Percentiles rank a stretch among this genome's conserved stretches.
These are phyloP conservation scores for Keiferia lycopersicella DNA, from an alignment of 2,888 invertebrate genomes.

Conservation along the genomic window DNA sequence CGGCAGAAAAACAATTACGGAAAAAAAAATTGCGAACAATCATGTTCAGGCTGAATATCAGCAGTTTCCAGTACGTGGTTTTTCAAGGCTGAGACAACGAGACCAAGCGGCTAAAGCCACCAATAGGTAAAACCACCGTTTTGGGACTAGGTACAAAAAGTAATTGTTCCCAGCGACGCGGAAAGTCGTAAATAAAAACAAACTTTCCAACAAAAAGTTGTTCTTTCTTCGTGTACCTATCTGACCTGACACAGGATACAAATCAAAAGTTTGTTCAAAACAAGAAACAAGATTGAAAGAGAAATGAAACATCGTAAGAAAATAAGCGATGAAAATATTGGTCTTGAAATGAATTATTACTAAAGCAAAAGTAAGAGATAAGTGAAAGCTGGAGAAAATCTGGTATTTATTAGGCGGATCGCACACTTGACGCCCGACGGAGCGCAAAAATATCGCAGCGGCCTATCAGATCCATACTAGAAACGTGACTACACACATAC, in stretches of 20 bases:
- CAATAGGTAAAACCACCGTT: not conserved
- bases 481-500: no score
- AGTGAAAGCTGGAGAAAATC: no score
- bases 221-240: not conserved
- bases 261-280: conserved; percentile 24
- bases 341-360: conserved; percentile 4
- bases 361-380: not conserved
- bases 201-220: conserved; percentile 7
- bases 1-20: no score
- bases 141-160: conserved; percentile 13
- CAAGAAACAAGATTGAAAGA: conserved; percentile 24
- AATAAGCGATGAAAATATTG: conserved; percentile 6
- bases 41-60: no score
- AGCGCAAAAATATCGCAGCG: no score
- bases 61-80: no score
- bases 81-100: not conserved
- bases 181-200: conserved; percentile 4
- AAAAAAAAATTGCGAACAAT: no score
- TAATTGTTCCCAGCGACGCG: conserved; percentile 6
- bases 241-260: conserved; percentile 16
- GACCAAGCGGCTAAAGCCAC: no score
- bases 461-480: no score
- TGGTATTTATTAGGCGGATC: no score
- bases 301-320: conserved; percentile 17
- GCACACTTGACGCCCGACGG: no score